Percentiles rank a stretch among this genome's conserved stretches.
These are phyloP conservation scores for Bos javanicus DNA, from an alignment of 2,113 vertebrate genomes.

Conservation along the genomic window DNA sequence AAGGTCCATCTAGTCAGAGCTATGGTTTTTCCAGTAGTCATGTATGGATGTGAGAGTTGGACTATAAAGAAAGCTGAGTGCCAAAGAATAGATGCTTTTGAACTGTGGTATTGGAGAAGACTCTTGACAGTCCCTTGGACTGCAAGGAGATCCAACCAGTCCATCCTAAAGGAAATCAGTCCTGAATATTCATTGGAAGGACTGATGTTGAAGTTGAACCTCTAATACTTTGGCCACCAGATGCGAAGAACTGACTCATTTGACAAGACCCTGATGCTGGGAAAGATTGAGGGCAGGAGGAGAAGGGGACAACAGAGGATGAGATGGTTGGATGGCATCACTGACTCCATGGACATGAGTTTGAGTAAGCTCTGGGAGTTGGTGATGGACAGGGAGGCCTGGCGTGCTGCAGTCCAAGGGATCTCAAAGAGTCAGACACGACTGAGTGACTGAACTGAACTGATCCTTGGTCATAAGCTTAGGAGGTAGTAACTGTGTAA, in stretches of 20 bases:
- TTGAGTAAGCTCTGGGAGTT: neutral
- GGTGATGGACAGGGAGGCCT: neutral
- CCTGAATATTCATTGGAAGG: neutral
- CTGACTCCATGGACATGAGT: neutral
- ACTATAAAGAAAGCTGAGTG: neutral
- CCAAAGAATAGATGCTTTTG: neutral
- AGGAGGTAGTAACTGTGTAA: neutral
- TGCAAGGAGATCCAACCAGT: neutral
- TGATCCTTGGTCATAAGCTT: neutral
- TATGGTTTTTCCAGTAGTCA: neutral
- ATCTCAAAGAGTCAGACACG: neutral
- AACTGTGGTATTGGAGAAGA: neutral
- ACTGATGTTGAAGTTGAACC: neutral
- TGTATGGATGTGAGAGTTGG: neutral
- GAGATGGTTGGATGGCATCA: neutral
- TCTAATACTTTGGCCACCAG: neutral
- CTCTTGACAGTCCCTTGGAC: neutral
- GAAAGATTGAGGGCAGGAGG: neutral
- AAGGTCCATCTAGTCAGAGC: neutral
- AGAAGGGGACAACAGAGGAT: neutral
- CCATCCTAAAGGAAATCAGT: neutral
- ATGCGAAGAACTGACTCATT: neutral
- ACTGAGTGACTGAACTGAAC: neutral
- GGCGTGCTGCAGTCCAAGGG: neutral
- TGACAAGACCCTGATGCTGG: neutral